These are phyloP conservation scores for Diplosoma virens DNA, from an alignment of 23 tunicate species.

Conservation along the genomic window DNA sequence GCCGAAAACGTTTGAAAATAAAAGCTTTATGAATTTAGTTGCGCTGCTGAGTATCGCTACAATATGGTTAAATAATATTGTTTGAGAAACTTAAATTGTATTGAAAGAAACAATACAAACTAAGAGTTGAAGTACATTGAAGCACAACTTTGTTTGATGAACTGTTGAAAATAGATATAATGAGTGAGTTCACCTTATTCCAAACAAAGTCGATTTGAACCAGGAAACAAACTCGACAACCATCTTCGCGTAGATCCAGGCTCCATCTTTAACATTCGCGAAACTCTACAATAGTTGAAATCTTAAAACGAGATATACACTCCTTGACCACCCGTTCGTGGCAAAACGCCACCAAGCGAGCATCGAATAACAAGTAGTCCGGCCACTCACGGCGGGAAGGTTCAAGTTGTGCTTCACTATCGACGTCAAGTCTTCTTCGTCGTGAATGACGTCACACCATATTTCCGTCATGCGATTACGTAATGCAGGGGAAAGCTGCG, in stretches of 20 bases:
- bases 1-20: too few species aligned
- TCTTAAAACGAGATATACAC: not conserved
- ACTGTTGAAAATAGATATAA: too few species aligned
- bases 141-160: too few species aligned
- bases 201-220: conserved; percentile 79
- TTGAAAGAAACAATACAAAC: too few species aligned
- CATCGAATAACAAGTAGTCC: too few species aligned
- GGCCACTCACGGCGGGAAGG: too few species aligned
- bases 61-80: too few species aligned
- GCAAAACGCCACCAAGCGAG: too few species aligned
- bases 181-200: conserved; percentile 38
- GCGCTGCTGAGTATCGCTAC: too few species aligned
- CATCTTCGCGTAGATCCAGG: conserved; percentile 42
- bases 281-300: not conserved
- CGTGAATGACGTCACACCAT: conserved; percentile 74
- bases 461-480: conserved; percentile 96
- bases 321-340: not conserved
- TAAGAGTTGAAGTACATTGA: too few species aligned
- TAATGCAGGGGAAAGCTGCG: conserved; percentile 91
- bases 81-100: too few species aligned
- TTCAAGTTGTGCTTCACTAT: conserved; percentile 69
- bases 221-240: conserved; percentile 80
- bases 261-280: not conserved
- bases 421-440: conserved; percentile 41
- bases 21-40: too few species aligned